A percentile compares a stretch with the other conserved stretches of the same genome.
Evolutionary conservation across 2,113 vertebrate genomes (phyloP).

Genomic region (Melierax canorus): DNA sequence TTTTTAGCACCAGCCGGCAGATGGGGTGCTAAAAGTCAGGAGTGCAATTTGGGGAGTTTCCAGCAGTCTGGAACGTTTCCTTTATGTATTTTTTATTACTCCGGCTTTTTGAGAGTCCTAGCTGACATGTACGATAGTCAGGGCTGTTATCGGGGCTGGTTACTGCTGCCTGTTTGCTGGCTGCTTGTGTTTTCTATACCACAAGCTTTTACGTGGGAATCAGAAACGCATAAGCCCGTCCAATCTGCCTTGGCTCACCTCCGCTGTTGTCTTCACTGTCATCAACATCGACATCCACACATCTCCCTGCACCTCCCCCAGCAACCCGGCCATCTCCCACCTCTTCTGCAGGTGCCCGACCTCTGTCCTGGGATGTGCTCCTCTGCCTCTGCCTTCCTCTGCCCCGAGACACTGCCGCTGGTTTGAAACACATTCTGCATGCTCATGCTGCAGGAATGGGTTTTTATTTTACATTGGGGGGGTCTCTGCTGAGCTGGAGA

Average conservation of each 20-base stretch:
- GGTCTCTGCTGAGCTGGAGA: neutral
- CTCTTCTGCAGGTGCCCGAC: neutral
- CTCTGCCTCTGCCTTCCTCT: neutral
- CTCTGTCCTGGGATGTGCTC: fast-evolving
- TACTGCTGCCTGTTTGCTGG: neutral
- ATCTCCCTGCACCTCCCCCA: neutral
- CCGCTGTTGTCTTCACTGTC: fast-evolving
- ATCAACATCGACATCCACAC: neutral
- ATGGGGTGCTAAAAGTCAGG: neutral
- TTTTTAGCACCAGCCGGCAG: neutral
- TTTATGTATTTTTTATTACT: neutral
- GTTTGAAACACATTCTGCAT: neutral
- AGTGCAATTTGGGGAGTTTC: neutral
- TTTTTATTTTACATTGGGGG: neutral
- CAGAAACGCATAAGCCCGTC: neutral
- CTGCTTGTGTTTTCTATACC: fast-evolving
- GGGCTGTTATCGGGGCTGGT: neutral
- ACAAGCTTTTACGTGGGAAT: neutral
- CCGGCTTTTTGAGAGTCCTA: neutral
- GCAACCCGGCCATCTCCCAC: neutral
- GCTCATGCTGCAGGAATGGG: neutral
- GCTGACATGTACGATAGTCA: fast-evolving
- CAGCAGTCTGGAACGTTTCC: neutral
- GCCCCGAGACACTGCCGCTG: fast-evolving
- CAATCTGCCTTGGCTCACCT: neutral